Evolutionary conservation across 2,888 invertebrate genomes (phyloP).

Genomic region (Euphydryas editha): DNA sequence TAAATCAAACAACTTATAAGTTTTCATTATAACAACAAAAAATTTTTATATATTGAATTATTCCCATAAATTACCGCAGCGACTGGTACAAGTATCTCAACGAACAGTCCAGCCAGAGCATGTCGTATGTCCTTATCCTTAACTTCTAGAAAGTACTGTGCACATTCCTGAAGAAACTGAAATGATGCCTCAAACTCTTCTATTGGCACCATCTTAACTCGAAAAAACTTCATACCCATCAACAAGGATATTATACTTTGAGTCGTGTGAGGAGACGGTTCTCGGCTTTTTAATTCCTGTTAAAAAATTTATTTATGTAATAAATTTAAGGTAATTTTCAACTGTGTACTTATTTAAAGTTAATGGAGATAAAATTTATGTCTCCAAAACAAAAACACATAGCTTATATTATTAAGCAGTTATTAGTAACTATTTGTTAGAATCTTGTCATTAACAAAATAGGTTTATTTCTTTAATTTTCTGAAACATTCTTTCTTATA

Average conservation of each 20-base stretch:
- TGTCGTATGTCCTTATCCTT: conserved; percentile 99
- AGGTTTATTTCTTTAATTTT: no score
- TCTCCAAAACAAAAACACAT: no score
- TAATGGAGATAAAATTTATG: no score
- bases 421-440: no score
- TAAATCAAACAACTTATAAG: no score
- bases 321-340: no score
- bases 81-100: conserved; percentile 99
- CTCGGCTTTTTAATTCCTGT: conserved; percentile 87
- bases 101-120: conserved; percentile 98
- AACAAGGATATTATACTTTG: conserved; percentile 98
- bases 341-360: no score
- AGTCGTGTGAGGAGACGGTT: conserved; percentile 94
- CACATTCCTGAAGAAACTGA: conserved; percentile 99
- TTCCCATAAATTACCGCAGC: conserved; percentile 91
- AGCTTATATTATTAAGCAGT: no score
- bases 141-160: conserved; percentile 98
- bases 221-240: conserved; percentile 99
- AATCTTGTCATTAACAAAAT: no score
- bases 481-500: no score
- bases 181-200: conserved; percentile 99
- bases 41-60: not conserved
- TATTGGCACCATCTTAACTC: conserved; percentile 97
- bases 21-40: no score
- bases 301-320: conserved; percentile 16